Conservation (phyloP, 2,797 vertebrate species). For the Mastacembelus armatus region DNA sequence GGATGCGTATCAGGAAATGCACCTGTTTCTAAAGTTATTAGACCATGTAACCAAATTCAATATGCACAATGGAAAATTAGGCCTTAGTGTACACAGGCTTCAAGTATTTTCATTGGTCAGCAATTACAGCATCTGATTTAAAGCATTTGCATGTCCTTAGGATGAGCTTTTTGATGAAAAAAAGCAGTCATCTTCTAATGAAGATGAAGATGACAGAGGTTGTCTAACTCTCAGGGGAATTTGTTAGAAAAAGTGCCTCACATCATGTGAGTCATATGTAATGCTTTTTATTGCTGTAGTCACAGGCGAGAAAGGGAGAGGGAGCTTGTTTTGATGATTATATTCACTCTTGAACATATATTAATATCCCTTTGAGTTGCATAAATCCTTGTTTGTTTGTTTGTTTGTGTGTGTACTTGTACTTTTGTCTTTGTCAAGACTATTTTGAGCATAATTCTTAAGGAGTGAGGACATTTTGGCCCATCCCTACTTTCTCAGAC, state of each 20-base stretch:
- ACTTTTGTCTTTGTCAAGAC: neutral
- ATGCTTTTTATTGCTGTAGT: constrained; percentile 70
- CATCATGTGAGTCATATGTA: constrained; percentile 75
- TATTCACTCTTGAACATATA: constrained; percentile 69
- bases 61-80: constrained; percentile 59
- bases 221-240: constrained; percentile 52
- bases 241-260: constrained; percentile 57
- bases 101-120: constrained; percentile 67
- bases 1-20: constrained; percentile 45
- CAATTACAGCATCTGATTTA: constrained; percentile 71
- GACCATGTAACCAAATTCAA: constrained; percentile 69
- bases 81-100: constrained; percentile 54
- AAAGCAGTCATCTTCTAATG: constrained; percentile 61
- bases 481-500: too few species aligned
- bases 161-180: constrained; percentile 65
- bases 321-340: constrained; percentile 72
- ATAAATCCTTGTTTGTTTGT: constrained; percentile 38
- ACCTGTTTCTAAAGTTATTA: constrained; percentile 64
- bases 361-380: constrained; percentile 62
- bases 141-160: constrained; percentile 59
- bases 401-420: neutral
- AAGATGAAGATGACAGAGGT: constrained; percentile 68
- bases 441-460: too few species aligned
- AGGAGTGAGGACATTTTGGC: too few species aligned
- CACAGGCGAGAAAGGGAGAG: constrained; percentile 41